Percentiles rank a stretch among this genome's conserved stretches.
Evolutionary conservation across 2,113 vertebrate species (phyloP).

Genomic region (Vidua macroura): DNA sequence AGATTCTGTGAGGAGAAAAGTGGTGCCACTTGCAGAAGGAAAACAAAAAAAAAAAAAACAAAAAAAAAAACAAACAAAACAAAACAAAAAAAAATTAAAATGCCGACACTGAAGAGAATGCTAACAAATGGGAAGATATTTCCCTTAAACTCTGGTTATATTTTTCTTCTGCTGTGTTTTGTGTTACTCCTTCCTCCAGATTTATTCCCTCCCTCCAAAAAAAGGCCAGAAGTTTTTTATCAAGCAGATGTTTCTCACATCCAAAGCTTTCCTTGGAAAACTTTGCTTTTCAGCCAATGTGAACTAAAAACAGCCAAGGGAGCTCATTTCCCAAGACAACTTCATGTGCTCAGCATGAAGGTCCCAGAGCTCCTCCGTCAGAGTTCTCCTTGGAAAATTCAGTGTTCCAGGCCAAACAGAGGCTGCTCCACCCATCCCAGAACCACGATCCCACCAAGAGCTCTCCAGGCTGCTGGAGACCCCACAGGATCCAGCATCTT

Average conservation of each 20-base stretch:
- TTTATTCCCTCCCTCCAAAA: background rate
- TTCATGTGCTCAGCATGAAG: background rate
- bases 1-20: background rate
- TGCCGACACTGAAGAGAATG: background rate
- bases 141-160: background rate
- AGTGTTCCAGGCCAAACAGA: background rate
- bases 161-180: background rate
- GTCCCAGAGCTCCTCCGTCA: background rate
- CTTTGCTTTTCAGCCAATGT: background rate
- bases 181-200: background rate
- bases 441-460: rapidly evolving
- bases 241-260: background rate
- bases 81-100: background rate
- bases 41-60: background rate
- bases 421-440: background rate
- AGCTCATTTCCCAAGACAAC: background rate
- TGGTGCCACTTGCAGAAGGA: background rate
- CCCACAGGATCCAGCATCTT: background rate
- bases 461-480: background rate
- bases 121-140: background rate
- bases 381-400: background rate
- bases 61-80: too few species aligned
- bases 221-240: background rate
- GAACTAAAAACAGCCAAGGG: background rate
- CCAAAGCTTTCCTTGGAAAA: background rate